Evolutionary conservation across 2,113 vertebrate genomes (phyloP), one percentile per base, ranked within the genome.

Genomic region (Periophthalmodon schlosseri): DNA sequence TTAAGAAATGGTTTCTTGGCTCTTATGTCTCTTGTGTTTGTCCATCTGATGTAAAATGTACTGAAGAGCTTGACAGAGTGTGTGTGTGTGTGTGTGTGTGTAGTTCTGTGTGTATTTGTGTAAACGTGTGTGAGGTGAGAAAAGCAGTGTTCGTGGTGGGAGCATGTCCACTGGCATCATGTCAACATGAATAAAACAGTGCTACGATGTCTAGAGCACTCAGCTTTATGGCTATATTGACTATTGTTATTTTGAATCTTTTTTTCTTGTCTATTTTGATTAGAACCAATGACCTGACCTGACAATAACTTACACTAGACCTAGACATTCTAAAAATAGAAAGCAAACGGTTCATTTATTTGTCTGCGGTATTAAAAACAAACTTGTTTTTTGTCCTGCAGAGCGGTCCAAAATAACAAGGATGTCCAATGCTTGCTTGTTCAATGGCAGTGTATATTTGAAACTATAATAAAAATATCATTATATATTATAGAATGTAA

Each of bases 151-250:
- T 90, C 79, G 82, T 85, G 82, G 78, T 24, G 86, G 84, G 74
- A 88, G 85, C 80, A 73, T 83, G 89, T 91, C 90, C 84, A 88
- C 76, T 87, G 82, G 85, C 85, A 92, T 91, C 81, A 90, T 83
- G 82, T 92, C 90, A 92, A 57, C 76, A 87, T 91, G 82, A 89
- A 89, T 91, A 87, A 90, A 91, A 86, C 83, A 89, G 78, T 56
- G n/a, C 52, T 56, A 18, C 50, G 65, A 73, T 28, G 78, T 79
- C 70, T 76, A 24, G 34, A 77, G 72, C 74, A 75, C 74, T 70
- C 76, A 83, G 76, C 44, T 83, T 64, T 81, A 67, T 65, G 77
- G 61, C 56, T 72, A 21, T 36, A 46, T 64, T 0, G 10, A 36
- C 20, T n/a, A 0, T 66, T 46, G 76, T 60, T 80, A 39, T 61